These are phyloP conservation scores for Drosophila nr. medialis DNA, from an alignment of 2,888 invertebrate genomes.

Conservation along the genomic window DNA sequence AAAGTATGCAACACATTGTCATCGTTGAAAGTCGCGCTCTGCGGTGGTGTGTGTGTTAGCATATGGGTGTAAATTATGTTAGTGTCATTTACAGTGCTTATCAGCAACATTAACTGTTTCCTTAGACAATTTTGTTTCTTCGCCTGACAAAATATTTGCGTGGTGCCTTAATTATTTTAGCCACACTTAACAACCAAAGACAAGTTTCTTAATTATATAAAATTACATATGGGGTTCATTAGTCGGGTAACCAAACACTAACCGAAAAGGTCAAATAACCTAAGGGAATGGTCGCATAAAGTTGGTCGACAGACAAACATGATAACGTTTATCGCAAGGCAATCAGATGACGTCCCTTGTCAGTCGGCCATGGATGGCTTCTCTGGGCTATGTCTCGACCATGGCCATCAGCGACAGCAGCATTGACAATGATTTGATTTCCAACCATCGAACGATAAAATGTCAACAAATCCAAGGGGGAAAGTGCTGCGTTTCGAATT, in stretches of 20 bases:
- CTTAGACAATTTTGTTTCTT: constrained; percentile 10
- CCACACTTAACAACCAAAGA: not conserved
- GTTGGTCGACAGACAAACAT: not conserved
- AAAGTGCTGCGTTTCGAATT: constrained; percentile 20
- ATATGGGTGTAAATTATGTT: constrained; percentile 25
- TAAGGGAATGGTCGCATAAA: not conserved
- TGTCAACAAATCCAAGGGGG: constrained; percentile 45
- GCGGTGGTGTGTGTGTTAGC: not conserved
- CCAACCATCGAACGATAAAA: constrained; percentile 45
- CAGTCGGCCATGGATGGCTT: not conserved
- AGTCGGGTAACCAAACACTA: constrained; percentile 9
- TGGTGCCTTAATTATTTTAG: not conserved
- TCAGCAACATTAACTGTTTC: constrained; percentile 38
- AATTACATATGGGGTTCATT: constrained; percentile 17
- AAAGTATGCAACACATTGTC: constrained; percentile 65
- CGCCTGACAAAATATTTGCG: not conserved
- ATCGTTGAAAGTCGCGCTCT: constrained; percentile 20
- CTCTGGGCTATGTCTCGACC: constrained; percentile 19
- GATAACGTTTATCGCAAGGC: constrained; percentile 19
- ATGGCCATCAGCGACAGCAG: constrained; percentile 28
- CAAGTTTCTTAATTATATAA: constrained; percentile 23
- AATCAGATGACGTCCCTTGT: constrained; percentile 14
- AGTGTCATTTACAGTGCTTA: constrained; percentile 43
- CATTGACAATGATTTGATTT: constrained; percentile 74
- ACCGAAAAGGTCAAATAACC: constrained; percentile 11